Evolutionary conservation across 2,797 vertebrate species (phyloP).

Genomic region (Emys orbicularis): DNA sequence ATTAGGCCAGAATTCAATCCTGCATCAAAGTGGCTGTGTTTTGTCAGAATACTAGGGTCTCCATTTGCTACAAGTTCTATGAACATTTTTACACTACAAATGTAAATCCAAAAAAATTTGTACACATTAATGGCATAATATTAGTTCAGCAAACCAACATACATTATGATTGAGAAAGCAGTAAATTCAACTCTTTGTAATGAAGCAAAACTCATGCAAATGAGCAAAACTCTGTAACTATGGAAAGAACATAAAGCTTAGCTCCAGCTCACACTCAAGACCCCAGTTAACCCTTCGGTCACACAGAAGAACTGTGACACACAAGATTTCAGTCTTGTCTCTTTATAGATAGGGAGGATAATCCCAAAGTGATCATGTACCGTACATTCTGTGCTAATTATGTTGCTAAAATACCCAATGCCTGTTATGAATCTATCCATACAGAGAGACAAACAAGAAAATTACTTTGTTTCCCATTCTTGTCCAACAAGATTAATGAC

Average conservation of each 20-base stretch:
- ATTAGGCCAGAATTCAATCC: not conserved
- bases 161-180: not conserved
- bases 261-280: not conserved
- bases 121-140: not conserved
- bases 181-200: not conserved
- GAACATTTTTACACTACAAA: not conserved
- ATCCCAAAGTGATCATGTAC: not conserved
- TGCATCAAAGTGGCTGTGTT: accelerated
- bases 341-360: not conserved
- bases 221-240: not conserved
- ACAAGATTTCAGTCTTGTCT: not conserved
- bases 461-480: constrained; percentile 96
- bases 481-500: constrained; percentile 95
- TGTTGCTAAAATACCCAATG: accelerated
- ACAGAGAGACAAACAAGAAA: not conserved
- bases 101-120: not conserved
- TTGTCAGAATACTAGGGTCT: not conserved
- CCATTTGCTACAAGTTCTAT: not conserved
- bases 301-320: not conserved
- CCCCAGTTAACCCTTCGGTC: not conserved
- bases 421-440: not conserved
- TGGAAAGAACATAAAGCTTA: not conserved
- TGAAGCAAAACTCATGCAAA: not conserved
- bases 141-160: not conserved
- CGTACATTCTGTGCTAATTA: not conserved